Percentiles rank a stretch among this genome's conserved stretches.
These are phyloP conservation scores for Branchellion lobata DNA, from an alignment of 2,888 invertebrate species.

Conservation along the genomic window DNA sequence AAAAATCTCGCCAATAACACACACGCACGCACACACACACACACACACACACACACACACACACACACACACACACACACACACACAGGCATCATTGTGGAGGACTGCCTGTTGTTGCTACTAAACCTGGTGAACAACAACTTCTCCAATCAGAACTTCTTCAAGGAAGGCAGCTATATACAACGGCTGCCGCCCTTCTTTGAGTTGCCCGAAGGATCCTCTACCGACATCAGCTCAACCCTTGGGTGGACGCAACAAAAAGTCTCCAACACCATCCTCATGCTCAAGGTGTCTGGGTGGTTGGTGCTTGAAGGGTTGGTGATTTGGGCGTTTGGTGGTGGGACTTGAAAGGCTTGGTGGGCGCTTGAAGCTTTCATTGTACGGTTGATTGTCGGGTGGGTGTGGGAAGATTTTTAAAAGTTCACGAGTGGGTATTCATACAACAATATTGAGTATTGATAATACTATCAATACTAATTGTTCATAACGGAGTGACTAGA, in stretches of 20 bases:
- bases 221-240: conserved; percentile 61
- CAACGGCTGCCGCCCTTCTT: conserved; percentile 87
- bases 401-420: too few relatives aligned
- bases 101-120: conserved; percentile 91
- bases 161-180: conserved; percentile 95
- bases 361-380: too few relatives aligned
- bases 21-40: neutral
- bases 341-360: too few relatives aligned
- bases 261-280: conserved; percentile 87
- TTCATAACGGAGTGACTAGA: too few relatives aligned
- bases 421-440: too few relatives aligned
- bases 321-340: neutral
- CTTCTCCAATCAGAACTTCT: conserved; percentile 94
- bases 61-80: neutral
- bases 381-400: too few relatives aligned
- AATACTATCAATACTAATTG: too few relatives aligned
- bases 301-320: neutral
- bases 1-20: too few relatives aligned
- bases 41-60: neutral
- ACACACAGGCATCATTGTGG: conserved; percentile 78
- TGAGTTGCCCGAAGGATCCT: conserved; percentile 55
- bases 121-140: conserved; percentile 90
- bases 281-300: conserved; percentile 74
- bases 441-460: too few relatives aligned
- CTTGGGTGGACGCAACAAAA: conserved; percentile 72